phyloP scores from a whole-genome alignment of 2,797 vertebrate genomes.

The Danionella dracula region DNA sequence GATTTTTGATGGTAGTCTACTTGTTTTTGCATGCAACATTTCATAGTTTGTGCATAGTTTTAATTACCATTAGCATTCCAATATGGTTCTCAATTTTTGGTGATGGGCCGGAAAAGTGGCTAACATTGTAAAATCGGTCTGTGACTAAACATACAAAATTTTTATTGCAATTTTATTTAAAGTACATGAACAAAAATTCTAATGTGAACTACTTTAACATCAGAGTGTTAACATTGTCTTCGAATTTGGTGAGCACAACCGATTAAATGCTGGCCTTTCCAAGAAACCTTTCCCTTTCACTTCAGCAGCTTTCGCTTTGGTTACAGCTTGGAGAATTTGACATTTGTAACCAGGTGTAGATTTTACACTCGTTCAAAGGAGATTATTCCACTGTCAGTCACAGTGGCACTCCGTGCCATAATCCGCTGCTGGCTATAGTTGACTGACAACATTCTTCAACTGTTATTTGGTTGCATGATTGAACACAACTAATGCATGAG shows the following conservation, averaged over 20 bases:
- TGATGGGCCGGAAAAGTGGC: no score
- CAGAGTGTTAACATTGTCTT: no score
- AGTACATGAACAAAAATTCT: no score
- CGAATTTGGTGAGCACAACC: conserved; percentile 74
- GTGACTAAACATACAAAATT: no score
- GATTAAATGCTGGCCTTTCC: conserved; percentile 60
- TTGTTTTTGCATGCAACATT: no score
- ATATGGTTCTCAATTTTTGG: no score
- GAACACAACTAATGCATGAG: neutral
- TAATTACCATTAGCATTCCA: no score
- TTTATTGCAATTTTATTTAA: no score
- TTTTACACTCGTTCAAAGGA: conserved; percentile 59
- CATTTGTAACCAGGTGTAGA: conserved; percentile 58
- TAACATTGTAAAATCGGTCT: no score
- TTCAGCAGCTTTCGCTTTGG: conserved; percentile 31
- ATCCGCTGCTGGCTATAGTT: neutral
- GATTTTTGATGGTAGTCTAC: no score
- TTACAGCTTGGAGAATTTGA: conserved; percentile 49
- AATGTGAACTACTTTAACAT: no score
- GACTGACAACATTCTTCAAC: conserved; percentile 30
- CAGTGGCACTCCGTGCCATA: conserved; percentile 33
- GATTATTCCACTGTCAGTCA: conserved; percentile 54
- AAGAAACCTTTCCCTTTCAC: conserved; percentile 58
- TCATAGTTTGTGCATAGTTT: no score
- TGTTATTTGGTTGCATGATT: neutral